Base-by-base conservation (phyloP, 2,888 invertebrate species). In the Drosophila lacicola region DNA sequence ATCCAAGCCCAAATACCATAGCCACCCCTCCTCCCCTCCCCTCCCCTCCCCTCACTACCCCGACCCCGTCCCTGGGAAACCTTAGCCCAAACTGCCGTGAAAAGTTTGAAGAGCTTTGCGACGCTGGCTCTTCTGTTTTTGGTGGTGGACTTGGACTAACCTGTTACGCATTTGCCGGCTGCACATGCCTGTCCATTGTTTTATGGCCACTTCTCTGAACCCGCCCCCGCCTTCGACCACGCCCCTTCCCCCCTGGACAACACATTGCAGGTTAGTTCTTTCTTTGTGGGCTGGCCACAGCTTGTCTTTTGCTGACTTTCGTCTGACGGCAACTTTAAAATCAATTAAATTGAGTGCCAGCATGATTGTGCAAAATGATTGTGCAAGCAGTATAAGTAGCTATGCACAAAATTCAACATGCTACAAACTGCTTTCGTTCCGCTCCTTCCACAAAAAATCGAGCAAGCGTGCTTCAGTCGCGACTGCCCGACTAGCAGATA, bases 271-370 rank as follows among this genome's bases (percentile, higher is more conserved):
- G 2, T 8, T 36, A n/a, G 9, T 33, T 34, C 29, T 57, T 17
- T 17, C 53, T 58, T 39, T 36, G 4, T 53, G 29, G 29, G 29
- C 29, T 56, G 49, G 33, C 47, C 49, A 14, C 34, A 58, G 42
- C 58, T 47, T 51, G 68, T 57, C 75, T 78, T 45, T 50, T 33
- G 66, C 41, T 47, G 34, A 44, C 54, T 45, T 44, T 41, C 17
- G 33, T 39, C 34, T 50, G 42, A 41, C 61, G 42, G 64, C 47
- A 78, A 81, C 79, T 87, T 87, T 87, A 72, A 84, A 87, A 78
- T 78, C 85, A 87, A 87, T 82, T 82, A 84, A 87, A 73, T 64
- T 73, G 67, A 82, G 82, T 84, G 79, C 85, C 75, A 73, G 70
- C 63, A 81, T 84, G 75, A 87, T 78, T 81, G 72, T 42, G 65